Percentiles rank a stretch among this genome's conserved stretches.
phyloP scores from a whole-genome alignment of 1,140 invertebrate species.

The Neotoxoptera formosana region DNA sequence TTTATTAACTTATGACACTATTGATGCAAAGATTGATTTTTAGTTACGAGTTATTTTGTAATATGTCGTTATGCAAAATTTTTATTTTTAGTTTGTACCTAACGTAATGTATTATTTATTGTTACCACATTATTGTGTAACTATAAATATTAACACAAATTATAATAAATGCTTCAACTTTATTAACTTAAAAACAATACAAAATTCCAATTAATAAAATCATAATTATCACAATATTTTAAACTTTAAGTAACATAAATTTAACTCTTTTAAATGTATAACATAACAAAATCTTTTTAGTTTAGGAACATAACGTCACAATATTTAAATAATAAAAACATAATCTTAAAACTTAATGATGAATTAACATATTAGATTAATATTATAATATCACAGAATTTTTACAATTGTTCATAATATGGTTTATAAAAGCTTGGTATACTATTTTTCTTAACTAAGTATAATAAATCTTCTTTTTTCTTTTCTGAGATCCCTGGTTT shows the following conservation, averaged over 20 bases:
- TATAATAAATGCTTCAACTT: slow-evolving; percentile 39
- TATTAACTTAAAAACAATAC: slow-evolving; percentile 40
- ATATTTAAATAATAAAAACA: slow-evolving; percentile 33
- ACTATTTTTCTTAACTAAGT: slow-evolving; percentile 36
- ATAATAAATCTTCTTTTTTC: slow-evolving; percentile 46
- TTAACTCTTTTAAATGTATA: slow-evolving; percentile 46
- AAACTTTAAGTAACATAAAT: slow-evolving; percentile 29
- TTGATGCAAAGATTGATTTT: slow-evolving; percentile 24
- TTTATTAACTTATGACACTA: slow-evolving; percentile 46
- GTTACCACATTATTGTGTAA: slow-evolving; percentile 36
- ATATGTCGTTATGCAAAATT: slow-evolving; percentile 34
- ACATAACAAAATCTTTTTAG: slow-evolving; percentile 40
- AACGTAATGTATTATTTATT: slow-evolving; percentile 29
- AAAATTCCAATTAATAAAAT: slow-evolving; percentile 24
- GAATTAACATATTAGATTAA: slow-evolving; percentile 41
- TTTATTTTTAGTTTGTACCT: slow-evolving; percentile 21
- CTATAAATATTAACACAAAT: slow-evolving; percentile 41
- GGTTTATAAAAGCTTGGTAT: slow-evolving; percentile 46
- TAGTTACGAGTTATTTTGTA: slow-evolving; percentile 35
- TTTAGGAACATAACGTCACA: slow-evolving; percentile 32
- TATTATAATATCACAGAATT: slow-evolving; percentile 40
- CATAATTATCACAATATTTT: slow-evolving; percentile 41
- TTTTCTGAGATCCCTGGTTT: slow-evolving; percentile 47
- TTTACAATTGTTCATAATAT: slow-evolving; percentile 53
- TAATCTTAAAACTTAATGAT: slow-evolving; percentile 19